Evolutionary conservation across 2,113 vertebrate species (phyloP).

Genomic region (Pseudorhombus dupliciocellatus): DNA sequence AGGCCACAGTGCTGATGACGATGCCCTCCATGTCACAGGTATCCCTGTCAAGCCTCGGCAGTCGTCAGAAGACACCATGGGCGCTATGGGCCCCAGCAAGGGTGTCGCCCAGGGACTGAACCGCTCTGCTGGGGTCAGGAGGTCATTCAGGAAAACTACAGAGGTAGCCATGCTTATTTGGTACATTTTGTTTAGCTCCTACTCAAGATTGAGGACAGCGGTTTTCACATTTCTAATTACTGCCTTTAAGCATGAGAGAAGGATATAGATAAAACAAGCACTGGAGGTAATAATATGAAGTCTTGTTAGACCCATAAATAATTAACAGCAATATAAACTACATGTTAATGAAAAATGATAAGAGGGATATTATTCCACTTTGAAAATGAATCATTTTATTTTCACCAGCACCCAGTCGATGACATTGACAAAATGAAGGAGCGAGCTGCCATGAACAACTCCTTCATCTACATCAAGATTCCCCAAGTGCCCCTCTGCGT

Average conservation of each 20-base stretch:
- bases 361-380: neutral
- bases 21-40: constrained; percentile 76
- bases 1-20: constrained; percentile 36
- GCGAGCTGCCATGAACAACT: constrained; percentile 98
- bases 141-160: constrained; percentile 94
- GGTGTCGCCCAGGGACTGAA: constrained; percentile 93
- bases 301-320: neutral
- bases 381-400: neutral
- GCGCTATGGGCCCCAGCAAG: constrained; percentile 89
- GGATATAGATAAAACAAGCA: neutral
- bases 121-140: constrained; percentile 91
- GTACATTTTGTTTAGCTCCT: neutral
- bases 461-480: constrained; percentile 99
- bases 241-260: neutral
- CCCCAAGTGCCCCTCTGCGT: constrained; percentile 98
- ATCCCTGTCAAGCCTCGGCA: constrained; percentile 93
- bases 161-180: constrained; percentile 83
- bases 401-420: constrained; percentile 91
- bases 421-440: constrained; percentile 99
- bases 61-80: constrained; percentile 88
- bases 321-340: neutral
- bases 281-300: neutral
- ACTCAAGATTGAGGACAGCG: neutral
- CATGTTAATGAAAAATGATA: neutral
- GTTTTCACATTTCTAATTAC: neutral